These are phyloP conservation scores for Amphimedon queenslandica DNA, from an alignment of 37 sponge, comb jelly and placozoan species.

Conservation along the genomic window DNA sequence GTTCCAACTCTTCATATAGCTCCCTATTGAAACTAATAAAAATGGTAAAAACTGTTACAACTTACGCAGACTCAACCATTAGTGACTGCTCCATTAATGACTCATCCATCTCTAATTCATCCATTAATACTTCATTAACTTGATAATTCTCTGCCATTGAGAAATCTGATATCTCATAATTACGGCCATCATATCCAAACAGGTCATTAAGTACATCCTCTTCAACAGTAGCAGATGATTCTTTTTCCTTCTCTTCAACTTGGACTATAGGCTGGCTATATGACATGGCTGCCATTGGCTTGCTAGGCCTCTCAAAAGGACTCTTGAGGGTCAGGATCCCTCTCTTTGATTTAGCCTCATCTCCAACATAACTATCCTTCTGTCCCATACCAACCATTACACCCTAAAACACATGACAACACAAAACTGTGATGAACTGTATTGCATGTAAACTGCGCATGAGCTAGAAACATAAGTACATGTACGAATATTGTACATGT, in stretches of 20 bases:
- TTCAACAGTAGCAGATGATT: neutral
- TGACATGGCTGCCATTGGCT: neutral
- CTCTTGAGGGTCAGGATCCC: constrained; percentile 88
- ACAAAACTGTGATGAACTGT: no score
- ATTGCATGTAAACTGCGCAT: no score
- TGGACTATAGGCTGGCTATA: neutral
- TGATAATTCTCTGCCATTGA: no score
- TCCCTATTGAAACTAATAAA: no score
- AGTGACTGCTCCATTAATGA: no score
- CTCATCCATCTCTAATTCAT: neutral
- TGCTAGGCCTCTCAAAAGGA: constrained; percentile 63
- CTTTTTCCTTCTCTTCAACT: neutral
- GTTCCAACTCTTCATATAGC: no score
- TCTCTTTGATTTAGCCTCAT: constrained; percentile 88
- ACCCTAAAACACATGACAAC: constrained; percentile 66
- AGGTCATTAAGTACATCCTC: neutral
- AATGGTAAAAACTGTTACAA: no score
- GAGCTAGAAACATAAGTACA: neutral
- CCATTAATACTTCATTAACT: neutral
- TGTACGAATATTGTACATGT: neutral
- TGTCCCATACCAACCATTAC: constrained; percentile 99
- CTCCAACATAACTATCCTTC: constrained; percentile 92
- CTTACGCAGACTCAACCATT: no score
- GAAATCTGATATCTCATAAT: no score
- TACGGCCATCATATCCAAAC: neutral